Evolutionary conservation across 2,888 invertebrate genomes (phyloP).

Genomic region (Bombyx huttoni): DNA sequence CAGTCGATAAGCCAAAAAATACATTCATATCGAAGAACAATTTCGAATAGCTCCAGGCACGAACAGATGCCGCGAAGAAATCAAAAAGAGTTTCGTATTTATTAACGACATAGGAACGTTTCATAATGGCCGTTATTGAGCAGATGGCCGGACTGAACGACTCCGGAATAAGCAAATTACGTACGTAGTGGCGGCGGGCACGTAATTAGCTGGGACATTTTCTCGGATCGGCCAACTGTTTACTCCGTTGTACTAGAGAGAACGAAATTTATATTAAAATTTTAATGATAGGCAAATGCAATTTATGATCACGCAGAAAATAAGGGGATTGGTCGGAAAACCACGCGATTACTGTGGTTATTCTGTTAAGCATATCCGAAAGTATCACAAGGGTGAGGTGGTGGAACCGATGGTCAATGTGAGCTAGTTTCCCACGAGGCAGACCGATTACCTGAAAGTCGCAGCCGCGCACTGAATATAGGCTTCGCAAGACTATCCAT

Average conservation of each 20-base stretch:
- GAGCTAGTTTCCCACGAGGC: too few species aligned
- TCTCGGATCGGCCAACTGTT: slow-evolving; percentile 41
- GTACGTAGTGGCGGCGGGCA: slow-evolving; percentile 19
- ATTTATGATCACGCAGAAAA: too few species aligned
- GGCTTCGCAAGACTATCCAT: too few species aligned
- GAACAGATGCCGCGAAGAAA: neutral
- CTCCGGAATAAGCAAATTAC: slow-evolving; percentile 53
- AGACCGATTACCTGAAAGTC: too few species aligned
- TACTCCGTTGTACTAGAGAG: slow-evolving; percentile 1
- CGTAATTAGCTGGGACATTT: slow-evolving; percentile 41
- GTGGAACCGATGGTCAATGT: too few species aligned
- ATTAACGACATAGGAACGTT: slow-evolving; percentile 6
- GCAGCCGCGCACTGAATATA: too few species aligned
- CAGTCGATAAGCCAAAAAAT: too few species aligned
- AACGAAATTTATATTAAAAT: neutral
- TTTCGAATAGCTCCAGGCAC: neutral
- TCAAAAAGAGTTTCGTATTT: neutral
- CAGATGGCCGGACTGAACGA: slow-evolving; percentile 41
- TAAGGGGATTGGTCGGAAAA: too few species aligned
- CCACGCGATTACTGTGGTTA: too few species aligned
- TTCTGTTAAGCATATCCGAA: too few species aligned
- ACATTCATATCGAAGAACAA: neutral
- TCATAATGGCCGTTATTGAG: slow-evolving; percentile 31
- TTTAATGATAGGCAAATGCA: too few species aligned
- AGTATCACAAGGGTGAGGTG: too few species aligned